Percentiles rank a stretch among this genome's conserved stretches.
Conservation (phyloP, 2,888 invertebrate genomes). For the Myopa tessellatipennis region DNA sequence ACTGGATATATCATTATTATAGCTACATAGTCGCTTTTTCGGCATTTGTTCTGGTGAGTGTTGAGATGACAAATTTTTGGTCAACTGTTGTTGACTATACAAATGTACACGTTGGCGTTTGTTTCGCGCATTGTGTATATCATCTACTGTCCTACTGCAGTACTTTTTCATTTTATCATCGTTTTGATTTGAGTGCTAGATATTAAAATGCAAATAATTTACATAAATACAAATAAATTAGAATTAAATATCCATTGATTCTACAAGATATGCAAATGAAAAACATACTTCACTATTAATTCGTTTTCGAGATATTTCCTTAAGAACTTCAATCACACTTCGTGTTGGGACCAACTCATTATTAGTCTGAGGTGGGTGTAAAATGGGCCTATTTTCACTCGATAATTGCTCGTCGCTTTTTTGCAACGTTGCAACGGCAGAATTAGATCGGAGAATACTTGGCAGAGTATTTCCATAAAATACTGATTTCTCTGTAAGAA, state of each 20-base stretch:
- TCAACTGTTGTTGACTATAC: slow-evolving; percentile 31
- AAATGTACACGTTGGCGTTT: slow-evolving; percentile 60
- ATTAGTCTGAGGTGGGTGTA: slow-evolving; percentile 62
- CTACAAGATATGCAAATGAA: no score
- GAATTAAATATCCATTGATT: no score
- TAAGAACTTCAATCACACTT: slow-evolving; percentile 71
- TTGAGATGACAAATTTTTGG: slow-evolving; percentile 37
- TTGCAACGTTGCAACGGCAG: slow-evolving; percentile 56
- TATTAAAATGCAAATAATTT: slow-evolving; percentile 34
- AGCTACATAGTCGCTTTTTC: slow-evolving; percentile 62
- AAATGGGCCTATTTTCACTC: slow-evolving; percentile 63
- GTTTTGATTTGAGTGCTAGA: slow-evolving; percentile 58
- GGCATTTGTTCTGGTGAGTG: slow-evolving; percentile 61
- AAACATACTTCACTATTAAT: slow-evolving; percentile 69
- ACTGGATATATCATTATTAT: slow-evolving; percentile 65
- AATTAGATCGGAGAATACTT: slow-evolving; percentile 62
- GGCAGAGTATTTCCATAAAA: slow-evolving; percentile 64
- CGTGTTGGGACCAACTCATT: slow-evolving; percentile 68
- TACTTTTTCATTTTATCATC: slow-evolving; percentile 60
- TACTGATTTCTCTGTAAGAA: slow-evolving; percentile 53
- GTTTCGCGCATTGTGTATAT: slow-evolving; percentile 46
- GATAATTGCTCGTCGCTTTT: slow-evolving; percentile 60
- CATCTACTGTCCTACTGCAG: slow-evolving; percentile 56
- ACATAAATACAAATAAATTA: neutral
- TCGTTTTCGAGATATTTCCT: slow-evolving; percentile 72